A percentile compares a stretch with the other conserved stretches of the same genome.
Evolutionary conservation across 1,140 invertebrate genomes (phyloP).

Genomic region (Mamestra configurata): DNA sequence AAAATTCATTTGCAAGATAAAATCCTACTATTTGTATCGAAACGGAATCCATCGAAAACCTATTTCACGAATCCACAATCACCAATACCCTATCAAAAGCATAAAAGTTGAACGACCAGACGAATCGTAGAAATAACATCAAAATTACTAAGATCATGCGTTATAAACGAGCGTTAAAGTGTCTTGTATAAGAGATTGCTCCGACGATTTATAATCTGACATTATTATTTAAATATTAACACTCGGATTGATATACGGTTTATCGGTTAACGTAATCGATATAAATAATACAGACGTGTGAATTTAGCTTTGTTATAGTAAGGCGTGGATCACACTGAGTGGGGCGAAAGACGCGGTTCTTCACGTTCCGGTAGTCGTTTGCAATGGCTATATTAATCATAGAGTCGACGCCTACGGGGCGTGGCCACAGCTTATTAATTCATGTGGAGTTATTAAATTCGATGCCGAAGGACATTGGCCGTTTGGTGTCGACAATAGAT

Average conservation of each 20-base stretch:
- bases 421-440: conserved; percentile 83
- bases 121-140: conserved; percentile 53
- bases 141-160: conserved; percentile 56
- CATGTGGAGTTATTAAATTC: conserved; percentile 80
- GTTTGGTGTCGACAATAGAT: conserved; percentile 45
- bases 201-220: conserved; percentile 71
- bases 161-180: conserved; percentile 66
- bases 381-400: conserved; percentile 78
- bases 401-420: conserved; percentile 81
- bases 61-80: neutral
- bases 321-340: conserved; percentile 61
- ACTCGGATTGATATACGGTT: conserved; percentile 67
- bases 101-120: conserved; percentile 57
- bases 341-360: conserved; percentile 57
- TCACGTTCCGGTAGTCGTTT: conserved; percentile 69
- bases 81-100: neutral
- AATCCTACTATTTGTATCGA: neutral
- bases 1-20: neutral
- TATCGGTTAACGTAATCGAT: conserved; percentile 66
- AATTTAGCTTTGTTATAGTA: conserved; percentile 67
- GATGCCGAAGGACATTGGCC: conserved; percentile 73
- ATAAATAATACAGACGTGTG: conserved; percentile 71
- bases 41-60: neutral
- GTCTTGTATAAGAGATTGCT: conserved; percentile 58
- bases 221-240: conserved; percentile 75